These are phyloP conservation scores for Hystrix brachyura DNA, from an alignment of 2,113 vertebrate species.

Conservation along the genomic window DNA sequence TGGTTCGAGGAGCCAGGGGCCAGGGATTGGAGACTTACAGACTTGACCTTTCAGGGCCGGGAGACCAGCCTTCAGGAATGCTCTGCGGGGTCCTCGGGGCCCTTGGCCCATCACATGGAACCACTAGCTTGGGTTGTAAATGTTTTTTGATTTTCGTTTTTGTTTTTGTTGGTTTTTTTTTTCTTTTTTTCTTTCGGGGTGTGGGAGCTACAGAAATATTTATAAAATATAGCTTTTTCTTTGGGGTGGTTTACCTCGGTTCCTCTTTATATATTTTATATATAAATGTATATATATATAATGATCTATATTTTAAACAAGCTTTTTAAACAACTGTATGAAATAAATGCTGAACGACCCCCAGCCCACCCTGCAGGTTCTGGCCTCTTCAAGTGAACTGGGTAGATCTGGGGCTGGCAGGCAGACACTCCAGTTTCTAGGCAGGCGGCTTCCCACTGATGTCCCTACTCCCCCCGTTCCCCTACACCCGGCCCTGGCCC, in stretches of 20 bases:
- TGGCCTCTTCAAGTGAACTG: constrained; percentile 49
- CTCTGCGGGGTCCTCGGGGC: constrained; percentile 42
- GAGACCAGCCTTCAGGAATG: constrained; percentile 21
- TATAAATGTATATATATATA: constrained; percentile 83
- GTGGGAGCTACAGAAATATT: constrained; percentile 97
- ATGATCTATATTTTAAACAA: constrained; percentile 85
- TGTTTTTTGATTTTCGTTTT: constrained; percentile 87
- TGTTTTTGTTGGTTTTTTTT: background rate
- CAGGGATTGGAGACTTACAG: constrained; percentile 36
- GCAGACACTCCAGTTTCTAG: constrained; percentile 43
- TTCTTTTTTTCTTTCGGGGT: constrained; percentile 80
- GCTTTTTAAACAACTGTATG: constrained; percentile 85
- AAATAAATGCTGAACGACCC: constrained; percentile 86
- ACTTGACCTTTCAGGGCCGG: constrained; percentile 61
- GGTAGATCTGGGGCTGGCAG: background rate
- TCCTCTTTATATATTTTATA: constrained; percentile 84
- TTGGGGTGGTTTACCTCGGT: constrained; percentile 77
- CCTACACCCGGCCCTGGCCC: background rate
- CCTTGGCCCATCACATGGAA: constrained; percentile 88
- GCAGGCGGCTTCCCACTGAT: constrained; percentile 70
- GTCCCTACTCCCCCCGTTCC: background rate
- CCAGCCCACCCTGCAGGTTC: constrained; percentile 21
- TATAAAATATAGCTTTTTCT: constrained; percentile 93
- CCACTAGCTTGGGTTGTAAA: constrained; percentile 96
- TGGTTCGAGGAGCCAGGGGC: constrained; percentile 29